Base-by-base conservation (phyloP, 2,888 invertebrate genomes). In the Agrenia bidenticulata region DNA sequence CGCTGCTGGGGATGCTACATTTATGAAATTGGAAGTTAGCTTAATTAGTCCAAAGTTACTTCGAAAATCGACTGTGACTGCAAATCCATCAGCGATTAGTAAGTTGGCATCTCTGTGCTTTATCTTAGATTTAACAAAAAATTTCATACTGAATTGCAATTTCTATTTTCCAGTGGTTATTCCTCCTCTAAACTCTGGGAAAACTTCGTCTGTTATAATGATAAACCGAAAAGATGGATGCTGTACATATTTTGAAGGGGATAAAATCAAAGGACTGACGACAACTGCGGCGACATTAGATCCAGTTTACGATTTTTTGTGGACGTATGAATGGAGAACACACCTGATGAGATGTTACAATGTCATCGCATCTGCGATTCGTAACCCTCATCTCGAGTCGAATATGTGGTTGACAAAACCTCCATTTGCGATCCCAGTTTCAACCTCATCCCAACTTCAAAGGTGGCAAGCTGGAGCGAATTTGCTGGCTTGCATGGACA, bases 1-100 rank as follows among this genome's bases (percentile, higher is more conserved):
- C 1, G 95, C 96, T 2, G 91, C 92, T n/a, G 95, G 94, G 0
- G 97, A 98, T 82, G 92, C 94, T 81, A 98, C 97, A 1, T 94
- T 92, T 79, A 84, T 96, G 56, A 92, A 92, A 80, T 87, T 95
- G 61, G 94, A 95, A 74, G 94, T 96, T 80, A 88, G 89, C 1
- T 83, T 94, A n/a, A 92, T 97, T 70, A 95, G 94, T 80, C 89
- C 92, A 0, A 89, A 92, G 73, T 92, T 90, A 77, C 84, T 97
- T 64, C 87, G 90, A 53, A 89, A 90, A 77, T 90, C 94, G 26
- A 92, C 90, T 63, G 90, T 96, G 50, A 90, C 94, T 73, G 92
- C 94, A 11, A 76, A 74, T 57, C 61, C 70, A n/a, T 66, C 69
- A 0, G 69, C 73, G 17, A 75, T 75, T 17, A 69, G 73, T 75